Evolutionary conservation across 30 jellyfish, hydroid and myxozoan species (phyloP).

Genomic region (Haliclystus octoradiatus): DNA sequence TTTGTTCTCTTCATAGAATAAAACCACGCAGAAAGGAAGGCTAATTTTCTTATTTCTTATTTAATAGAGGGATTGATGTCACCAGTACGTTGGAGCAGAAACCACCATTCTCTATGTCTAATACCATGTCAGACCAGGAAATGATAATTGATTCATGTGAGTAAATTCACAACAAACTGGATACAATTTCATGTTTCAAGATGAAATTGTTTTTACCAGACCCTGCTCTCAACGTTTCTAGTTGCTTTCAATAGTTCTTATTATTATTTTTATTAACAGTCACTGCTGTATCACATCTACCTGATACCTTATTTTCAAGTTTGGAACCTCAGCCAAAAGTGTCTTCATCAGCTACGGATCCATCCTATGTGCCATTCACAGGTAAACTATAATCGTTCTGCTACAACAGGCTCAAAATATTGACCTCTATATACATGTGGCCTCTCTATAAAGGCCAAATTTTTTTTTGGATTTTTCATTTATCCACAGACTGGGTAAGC

Average conservation of each 20-base stretch:
- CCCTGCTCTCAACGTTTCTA: constrained; percentile 29
- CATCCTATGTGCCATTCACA: not conserved
- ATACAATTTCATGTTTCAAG: no score
- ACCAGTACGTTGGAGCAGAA: not conserved
- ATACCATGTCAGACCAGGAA: not conserved
- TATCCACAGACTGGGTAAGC: no score
- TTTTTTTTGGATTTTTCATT: no score
- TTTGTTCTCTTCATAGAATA: no score
- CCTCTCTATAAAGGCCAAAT: no score
- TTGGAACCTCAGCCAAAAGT: constrained; percentile 17
- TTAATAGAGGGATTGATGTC: no score
- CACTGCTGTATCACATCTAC: constrained; percentile 73
- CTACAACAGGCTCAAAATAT: no score
- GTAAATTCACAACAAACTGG: not conserved
- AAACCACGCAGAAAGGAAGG: no score
- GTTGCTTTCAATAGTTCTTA: constrained; percentile 5
- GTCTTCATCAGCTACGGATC: not conserved
- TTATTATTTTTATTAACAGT: constrained; percentile 8
- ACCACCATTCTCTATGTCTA: not conserved
- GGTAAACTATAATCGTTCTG: no score
- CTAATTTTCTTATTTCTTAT: no score
- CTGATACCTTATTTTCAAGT: constrained; percentile 92
- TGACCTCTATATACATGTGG: no score
- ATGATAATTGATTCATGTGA: not conserved
- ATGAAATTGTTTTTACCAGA: no score